Conservation (phyloP, 2,113 vertebrate genomes). For the Corydoras maculifer region DNA sequence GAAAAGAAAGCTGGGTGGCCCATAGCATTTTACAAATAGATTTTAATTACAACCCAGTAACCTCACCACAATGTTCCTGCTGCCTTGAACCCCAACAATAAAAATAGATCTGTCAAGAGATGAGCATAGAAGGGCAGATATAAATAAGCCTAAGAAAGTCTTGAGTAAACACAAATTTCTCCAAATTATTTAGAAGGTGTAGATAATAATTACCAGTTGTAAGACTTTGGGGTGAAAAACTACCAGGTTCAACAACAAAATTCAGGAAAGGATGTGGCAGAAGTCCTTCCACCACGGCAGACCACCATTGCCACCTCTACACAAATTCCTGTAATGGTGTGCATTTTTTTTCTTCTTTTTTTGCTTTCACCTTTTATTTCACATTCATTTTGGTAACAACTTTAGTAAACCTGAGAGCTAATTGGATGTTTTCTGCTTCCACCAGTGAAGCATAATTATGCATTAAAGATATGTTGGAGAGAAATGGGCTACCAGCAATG, state of each 20-base stretch:
- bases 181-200: slow-evolving; percentile 45
- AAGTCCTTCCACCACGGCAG: slow-evolving; percentile 8
- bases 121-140: slow-evolving; percentile 6
- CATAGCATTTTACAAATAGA: background rate
- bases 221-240: slow-evolving; percentile 31
- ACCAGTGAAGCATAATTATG: slow-evolving; percentile 27
- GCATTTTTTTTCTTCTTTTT: slow-evolving; percentile 30
- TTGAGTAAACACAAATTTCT: slow-evolving; percentile 44
- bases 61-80: slow-evolving; percentile 2
- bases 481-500: background rate
- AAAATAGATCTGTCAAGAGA: slow-evolving; percentile 24
- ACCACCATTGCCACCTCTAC: slow-evolving; percentile 25
- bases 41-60: slow-evolving; percentile 14
- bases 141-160: slow-evolving; percentile 13
- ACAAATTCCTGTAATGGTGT: slow-evolving; percentile 45
- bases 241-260: slow-evolving; percentile 42
- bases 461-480: slow-evolving; percentile 38
- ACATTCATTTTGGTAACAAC: slow-evolving; percentile 29
- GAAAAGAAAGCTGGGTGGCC: slow-evolving; percentile 31
- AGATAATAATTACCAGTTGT: slow-evolving; percentile 49
- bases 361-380: slow-evolving; percentile 46
- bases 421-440: slow-evolving; percentile 42
- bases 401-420: slow-evolving; percentile 45
- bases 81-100: slow-evolving; percentile 8
- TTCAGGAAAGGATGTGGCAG: slow-evolving; percentile 43